Base-by-base conservation (phyloP, 2,888 invertebrate genomes). In the Cetonia aurata region DNA sequence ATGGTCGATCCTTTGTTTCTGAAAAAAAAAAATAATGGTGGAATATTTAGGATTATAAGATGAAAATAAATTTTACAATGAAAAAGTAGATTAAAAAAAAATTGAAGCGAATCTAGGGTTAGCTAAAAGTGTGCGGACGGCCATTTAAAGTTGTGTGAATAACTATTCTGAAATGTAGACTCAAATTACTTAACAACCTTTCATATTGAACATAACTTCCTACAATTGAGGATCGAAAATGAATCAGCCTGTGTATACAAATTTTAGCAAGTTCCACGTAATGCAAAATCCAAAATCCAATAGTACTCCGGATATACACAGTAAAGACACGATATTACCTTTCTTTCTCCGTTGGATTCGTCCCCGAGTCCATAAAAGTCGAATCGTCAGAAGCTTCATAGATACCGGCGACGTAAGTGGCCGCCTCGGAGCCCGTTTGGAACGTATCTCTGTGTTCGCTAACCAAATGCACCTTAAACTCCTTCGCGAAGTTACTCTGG, bases 391-490 rank as follows among this genome's bases (percentile, higher is more conserved):
- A 77, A 3, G 79, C 79, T 71, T 84, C 81, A 78, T 88, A 88
- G 70, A 88, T 85, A 15, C 84, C 84, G 19, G 86, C 80, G 9
- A 88, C 83, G 79, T 86, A 87, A 66, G 86, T 85, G 19, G 86
- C 79, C 0, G 90, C 90, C 56, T 86, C 83, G 0, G 86, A 77
- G 67, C 87, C 85, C 57, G 84, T 84, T 71, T 87, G 78, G 73
- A 86, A 92, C 73, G 84, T 81, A 41, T 87, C 84, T 0, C 85
- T 76, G 82, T 94, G 94, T 0, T 78, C 82, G 0, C 85, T 80
- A 17, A 88, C 80, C 52, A 93, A 85, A 83, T 94, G 94, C 6
- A 86, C 86, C 48, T 90, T 88, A 70, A 93, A 88, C 41, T 91
- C 91, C 69, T 88, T 88, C 9, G 92, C 90, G 77, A 88, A 88